Evolutionary conservation across 1,140 invertebrate genomes (phyloP).

Genomic region (Camponotus floridanus): DNA sequence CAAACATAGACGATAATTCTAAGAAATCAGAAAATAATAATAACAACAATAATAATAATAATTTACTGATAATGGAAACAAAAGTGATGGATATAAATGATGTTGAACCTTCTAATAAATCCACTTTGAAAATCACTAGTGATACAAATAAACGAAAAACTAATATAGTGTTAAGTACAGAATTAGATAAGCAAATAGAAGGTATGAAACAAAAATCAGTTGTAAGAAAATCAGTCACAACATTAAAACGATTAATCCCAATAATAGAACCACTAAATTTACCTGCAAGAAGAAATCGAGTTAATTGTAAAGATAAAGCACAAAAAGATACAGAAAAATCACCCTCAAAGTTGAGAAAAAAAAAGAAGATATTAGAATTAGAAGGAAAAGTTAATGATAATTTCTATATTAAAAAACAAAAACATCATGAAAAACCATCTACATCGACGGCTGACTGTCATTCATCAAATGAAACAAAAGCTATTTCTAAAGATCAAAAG

Average conservation of each 20-base stretch:
- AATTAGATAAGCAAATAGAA: neutral
- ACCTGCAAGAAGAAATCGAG: conserved; percentile 26
- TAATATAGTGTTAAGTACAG: neutral
- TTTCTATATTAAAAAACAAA: conserved; percentile 54
- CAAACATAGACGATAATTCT: neutral
- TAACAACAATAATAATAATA: neutral
- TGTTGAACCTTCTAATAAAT: neutral
- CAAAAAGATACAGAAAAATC: neutral
- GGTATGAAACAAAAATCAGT: neutral
- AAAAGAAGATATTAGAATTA: conserved; percentile 25
- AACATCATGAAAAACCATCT: conserved; percentile 4
- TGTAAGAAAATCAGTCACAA: neutral
- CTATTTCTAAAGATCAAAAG: conserved; percentile 70
- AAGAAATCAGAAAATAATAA: neutral
- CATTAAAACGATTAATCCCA: conserved; percentile 20
- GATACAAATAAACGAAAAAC: conserved; percentile 4
- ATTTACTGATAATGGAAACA: neutral
- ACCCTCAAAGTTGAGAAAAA: conserved; percentile 1
- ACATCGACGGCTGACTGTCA: conserved; percentile 31
- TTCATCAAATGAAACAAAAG: neutral
- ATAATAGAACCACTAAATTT: conserved; percentile 64
- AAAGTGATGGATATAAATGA: conserved; percentile 7
- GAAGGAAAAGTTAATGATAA: conserved; percentile 53
- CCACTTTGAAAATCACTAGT: neutral
- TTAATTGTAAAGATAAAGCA: neutral